Evolutionary conservation across 2,797 vertebrate species (phyloP).

Genomic region (Streptopelia turtur): DNA sequence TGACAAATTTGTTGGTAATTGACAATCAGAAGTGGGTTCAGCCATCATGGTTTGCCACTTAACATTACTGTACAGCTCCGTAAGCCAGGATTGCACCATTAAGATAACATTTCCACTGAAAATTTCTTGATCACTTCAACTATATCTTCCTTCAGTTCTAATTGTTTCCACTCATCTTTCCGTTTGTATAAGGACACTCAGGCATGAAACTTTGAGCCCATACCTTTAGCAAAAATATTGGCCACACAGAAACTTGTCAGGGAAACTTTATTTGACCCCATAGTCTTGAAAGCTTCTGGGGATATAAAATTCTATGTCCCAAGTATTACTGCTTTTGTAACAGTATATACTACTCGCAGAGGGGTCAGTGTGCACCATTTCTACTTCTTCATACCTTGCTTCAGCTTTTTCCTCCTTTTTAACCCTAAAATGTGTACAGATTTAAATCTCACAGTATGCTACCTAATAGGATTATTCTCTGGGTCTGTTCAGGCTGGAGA

Average conservation of each 20-base stretch:
- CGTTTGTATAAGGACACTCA: background rate
- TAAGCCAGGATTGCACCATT: background rate
- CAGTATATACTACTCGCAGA: background rate
- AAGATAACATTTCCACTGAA: background rate
- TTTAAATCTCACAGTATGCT: background rate
- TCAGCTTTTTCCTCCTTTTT: background rate
- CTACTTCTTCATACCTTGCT: background rate
- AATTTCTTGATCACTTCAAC: background rate
- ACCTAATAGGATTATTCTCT: background rate
- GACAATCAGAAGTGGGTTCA: background rate
- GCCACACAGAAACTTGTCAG: background rate
- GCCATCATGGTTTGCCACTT: background rate
- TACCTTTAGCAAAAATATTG: background rate
- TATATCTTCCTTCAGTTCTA: background rate
- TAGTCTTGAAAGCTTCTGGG: background rate
- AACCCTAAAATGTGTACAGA: background rate
- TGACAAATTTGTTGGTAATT: background rate
- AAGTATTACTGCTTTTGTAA: background rate
- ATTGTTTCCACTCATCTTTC: background rate
- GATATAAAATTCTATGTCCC: background rate
- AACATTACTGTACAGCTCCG: background rate
- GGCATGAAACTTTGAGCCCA: background rate
- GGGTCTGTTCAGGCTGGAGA: too few relatives aligned
- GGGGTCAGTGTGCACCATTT: background rate
- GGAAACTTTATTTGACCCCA: background rate